Evolutionary conservation across 2,113 vertebrate genomes (phyloP).

Genomic region (Siniperca knerii): DNA sequence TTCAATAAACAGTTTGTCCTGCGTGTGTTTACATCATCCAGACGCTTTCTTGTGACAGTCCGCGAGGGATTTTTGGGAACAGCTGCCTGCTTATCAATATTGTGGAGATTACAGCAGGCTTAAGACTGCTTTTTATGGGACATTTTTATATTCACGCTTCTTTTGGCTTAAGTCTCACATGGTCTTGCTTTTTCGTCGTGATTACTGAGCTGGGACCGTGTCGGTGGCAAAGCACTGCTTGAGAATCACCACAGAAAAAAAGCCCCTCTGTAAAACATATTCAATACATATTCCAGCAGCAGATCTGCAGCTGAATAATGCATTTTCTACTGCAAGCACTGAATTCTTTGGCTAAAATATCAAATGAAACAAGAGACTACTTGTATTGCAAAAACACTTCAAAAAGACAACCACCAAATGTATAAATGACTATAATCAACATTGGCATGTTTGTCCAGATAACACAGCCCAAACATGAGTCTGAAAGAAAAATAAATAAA

Average conservation of each 20-base stretch:
- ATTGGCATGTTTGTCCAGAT: neutral
- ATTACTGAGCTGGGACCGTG: conserved; percentile 13
- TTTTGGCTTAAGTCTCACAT: conserved; percentile 25
- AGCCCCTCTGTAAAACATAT: conserved; percentile 30
- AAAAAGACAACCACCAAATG: neutral
- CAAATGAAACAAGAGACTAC: conserved; percentile 13
- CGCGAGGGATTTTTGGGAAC: neutral
- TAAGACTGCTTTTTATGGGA: conserved; percentile 2
- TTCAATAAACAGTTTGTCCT: conserved; percentile 5
- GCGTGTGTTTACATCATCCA: conserved; percentile 10
- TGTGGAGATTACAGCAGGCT: conserved; percentile 31
- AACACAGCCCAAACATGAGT: neutral
- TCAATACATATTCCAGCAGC: conserved; percentile 16
- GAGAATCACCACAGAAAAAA: neutral
- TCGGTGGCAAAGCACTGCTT: conserved; percentile 1
- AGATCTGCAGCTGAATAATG: conserved; percentile 60
- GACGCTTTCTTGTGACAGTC: conserved; percentile 2
- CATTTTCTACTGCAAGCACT: conserved; percentile 21
- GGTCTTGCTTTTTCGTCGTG: conserved; percentile 15
- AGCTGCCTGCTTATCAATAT: conserved; percentile 24
- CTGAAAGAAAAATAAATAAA: neutral
- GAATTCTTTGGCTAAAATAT: conserved; percentile 4
- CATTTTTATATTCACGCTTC: conserved; percentile 32
- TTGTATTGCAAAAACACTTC: neutral
- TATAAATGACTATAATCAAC: neutral